A percentile compares a stretch with the other conserved stretches of the same genome.
Evolutionary conservation across 2,113 vertebrate genomes (phyloP).

Genomic region (Passerina amoena): DNA sequence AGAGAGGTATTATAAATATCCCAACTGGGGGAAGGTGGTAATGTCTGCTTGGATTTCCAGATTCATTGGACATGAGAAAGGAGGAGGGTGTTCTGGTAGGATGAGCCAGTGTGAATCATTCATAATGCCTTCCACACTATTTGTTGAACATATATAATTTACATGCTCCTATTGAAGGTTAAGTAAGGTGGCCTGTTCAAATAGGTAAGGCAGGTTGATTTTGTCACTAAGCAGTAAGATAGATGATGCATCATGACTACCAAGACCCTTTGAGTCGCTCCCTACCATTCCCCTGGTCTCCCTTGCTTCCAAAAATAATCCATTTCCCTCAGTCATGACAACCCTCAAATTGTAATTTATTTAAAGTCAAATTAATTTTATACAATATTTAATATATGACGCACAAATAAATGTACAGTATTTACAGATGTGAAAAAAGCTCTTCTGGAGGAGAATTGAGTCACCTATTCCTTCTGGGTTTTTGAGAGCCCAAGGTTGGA

Average conservation of each 20-base stretch:
- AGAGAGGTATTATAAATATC: not conserved
- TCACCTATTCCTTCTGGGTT: not conserved
- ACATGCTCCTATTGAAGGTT: not conserved
- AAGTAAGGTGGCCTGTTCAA: not conserved
- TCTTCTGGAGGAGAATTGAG: not conserved
- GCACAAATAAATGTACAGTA: not conserved
- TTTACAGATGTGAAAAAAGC: not conserved
- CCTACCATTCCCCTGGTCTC: not conserved
- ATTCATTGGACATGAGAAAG: not conserved
- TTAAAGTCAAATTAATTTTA: not conserved
- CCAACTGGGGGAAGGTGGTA: not conserved
- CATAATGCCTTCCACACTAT: not conserved
- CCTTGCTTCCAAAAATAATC: not conserved
- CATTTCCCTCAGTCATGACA: not conserved
- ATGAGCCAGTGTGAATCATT: not conserved
- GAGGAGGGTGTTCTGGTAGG: not conserved
- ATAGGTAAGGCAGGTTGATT: not conserved
- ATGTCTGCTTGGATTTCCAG: not conserved
- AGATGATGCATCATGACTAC: not conserved
- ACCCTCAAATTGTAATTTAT: not conserved
- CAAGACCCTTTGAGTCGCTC: not conserved
- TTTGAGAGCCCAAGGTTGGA: not conserved
- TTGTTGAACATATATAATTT: not conserved
- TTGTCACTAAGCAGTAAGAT: not conserved
- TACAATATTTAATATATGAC: not conserved